Base-by-base conservation (phyloP, 1,140 invertebrate species). In the Pseudomyrmex gracilis region DNA sequence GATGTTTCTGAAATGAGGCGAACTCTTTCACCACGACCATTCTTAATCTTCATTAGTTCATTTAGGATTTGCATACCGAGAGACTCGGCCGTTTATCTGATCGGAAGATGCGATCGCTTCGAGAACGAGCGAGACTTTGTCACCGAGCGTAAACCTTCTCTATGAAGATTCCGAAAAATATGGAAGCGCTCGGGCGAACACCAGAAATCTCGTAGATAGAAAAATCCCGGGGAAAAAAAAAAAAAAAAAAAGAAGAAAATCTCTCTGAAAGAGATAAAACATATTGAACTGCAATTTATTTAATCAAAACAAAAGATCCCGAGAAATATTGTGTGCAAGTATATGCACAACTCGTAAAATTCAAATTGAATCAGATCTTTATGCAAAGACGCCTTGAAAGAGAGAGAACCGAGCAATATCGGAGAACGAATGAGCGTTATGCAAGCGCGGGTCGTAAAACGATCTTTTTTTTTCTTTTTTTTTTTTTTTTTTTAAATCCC, bases 11-110 rank as follows among this genome's bases (percentile, higher is more conserved):
- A 92, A 92, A 93, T 88, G 88, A 92, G 89, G 83, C 90, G 87
- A 92, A 92, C 90, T 91, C 89, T 88, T 91, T 90, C 85, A 85
- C 86, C 89, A 84, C 85, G 78, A 89, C 87, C 90, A 91, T 93
- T 93, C 92, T 93, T 93, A 93, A 93, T 92, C 92, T 93, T 93
- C 92, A 93, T 92, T 93, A 93, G 92, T 91, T 90, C 86, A 78
- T 87, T 91, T 89, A 89, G 85, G 73, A 92, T 93, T 93, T 93
- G 92, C 92, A 93, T 93, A 91, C 89, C 91, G 87, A 90, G 90
- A 34, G 90, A 34, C 87, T 82, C 83, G 78, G 63, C 73, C 82
- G 86, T 88, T 93, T 92, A 92, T 92, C 91, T 92, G 92, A 93
- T 93, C 91, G 87, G 84, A 17, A 63, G 43, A 88, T 84, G 85